These are phyloP conservation scores for Ciconia stormi DNA, from an alignment of 2,113 vertebrate species.

Conservation along the genomic window DNA sequence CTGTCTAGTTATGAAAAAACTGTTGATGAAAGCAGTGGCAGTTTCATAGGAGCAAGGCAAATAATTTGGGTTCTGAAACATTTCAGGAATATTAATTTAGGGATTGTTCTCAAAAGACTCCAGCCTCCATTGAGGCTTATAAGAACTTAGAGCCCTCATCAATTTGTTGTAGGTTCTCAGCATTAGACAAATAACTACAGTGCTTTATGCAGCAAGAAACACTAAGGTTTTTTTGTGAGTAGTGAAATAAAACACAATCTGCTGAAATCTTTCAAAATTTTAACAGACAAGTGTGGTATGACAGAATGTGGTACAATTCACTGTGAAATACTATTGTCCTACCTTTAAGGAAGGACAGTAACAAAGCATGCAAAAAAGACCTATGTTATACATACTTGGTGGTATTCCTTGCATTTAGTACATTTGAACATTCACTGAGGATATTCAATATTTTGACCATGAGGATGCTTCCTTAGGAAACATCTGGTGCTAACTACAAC, in stretches of 20 bases:
- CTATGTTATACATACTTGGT: not conserved
- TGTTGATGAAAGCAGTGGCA: not conserved
- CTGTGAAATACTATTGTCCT: not conserved
- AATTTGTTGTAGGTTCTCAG: not conserved
- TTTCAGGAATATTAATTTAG: not conserved
- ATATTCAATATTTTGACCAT: not conserved
- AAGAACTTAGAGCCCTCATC: not conserved
- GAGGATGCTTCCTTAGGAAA: constrained; percentile 58
- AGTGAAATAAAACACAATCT: not conserved
- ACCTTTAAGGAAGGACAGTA: not conserved
- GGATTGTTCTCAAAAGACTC: not conserved
- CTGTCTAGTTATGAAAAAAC: not conserved
- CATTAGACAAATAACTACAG: not conserved
- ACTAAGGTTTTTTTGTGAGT: not conserved
- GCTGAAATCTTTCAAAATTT: not conserved
- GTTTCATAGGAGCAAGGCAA: not conserved
- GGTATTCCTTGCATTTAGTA: not conserved
- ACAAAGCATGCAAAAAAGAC: not conserved
- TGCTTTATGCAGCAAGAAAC: not conserved
- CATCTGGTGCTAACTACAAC: constrained; percentile 6
- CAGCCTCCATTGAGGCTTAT: not conserved
- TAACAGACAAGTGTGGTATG: not conserved
- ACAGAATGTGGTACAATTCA: not conserved
- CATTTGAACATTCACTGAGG: not conserved
- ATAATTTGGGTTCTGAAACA: not conserved